Conservation (phyloP, 2,888 invertebrate genomes). For the Calliphora vomitoria region DNA sequence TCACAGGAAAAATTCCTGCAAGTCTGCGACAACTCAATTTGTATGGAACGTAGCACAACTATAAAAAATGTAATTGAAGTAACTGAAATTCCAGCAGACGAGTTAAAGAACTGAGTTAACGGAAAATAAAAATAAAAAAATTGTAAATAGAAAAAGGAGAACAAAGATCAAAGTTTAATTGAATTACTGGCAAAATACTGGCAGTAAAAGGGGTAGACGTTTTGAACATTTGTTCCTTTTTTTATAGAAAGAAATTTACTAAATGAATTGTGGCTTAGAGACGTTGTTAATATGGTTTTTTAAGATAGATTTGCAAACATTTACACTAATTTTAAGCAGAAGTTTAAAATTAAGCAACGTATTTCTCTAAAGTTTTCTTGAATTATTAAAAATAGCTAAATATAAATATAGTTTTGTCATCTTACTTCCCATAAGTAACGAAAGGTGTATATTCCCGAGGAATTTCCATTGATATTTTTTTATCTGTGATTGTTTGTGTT, state of each 20-base stretch:
- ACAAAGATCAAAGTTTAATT: conserved; percentile 17
- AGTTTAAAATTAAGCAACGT: too few species aligned
- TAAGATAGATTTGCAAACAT: too few species aligned
- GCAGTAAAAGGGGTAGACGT: background rate
- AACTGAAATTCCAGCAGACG: conserved; percentile 42
- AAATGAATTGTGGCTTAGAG: conserved; percentile 15
- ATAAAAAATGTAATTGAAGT: conserved; percentile 33
- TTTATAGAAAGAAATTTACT: background rate
- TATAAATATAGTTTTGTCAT: too few species aligned
- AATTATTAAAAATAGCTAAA: too few species aligned
- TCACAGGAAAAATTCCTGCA: conserved; percentile 59
- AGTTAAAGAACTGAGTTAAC: conserved; percentile 22
- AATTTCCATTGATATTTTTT: background rate
- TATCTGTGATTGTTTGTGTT: background rate
- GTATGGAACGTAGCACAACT: conserved; percentile 7
- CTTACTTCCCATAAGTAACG: too few species aligned
- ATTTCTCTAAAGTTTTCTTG: too few species aligned
- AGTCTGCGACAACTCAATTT: conserved; percentile 61
- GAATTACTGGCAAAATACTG: conserved; percentile 18
- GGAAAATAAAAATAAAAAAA: conserved; percentile 1
- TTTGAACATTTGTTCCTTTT: background rate
- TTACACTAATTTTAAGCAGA: too few species aligned
- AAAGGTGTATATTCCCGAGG: too few species aligned
- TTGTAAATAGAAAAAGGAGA: too few species aligned
- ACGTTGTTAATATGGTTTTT: background rate